Conservation (phyloP, 2,888 invertebrate species). For the Neoascia interrupta region DNA sequence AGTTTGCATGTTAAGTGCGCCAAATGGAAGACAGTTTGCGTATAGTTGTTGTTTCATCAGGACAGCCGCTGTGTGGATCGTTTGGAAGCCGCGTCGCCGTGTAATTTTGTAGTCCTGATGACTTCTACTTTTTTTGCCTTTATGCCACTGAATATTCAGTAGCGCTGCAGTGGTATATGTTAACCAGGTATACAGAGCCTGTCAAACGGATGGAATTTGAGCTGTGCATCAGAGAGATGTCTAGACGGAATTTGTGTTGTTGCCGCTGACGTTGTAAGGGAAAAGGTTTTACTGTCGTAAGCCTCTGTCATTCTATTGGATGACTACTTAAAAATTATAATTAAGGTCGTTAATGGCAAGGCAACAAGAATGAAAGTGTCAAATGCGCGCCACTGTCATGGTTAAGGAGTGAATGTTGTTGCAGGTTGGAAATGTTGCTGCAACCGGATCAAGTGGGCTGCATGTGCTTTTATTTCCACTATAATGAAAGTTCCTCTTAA, state of each 20-base stretch:
- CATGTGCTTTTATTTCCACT: too few relatives aligned
- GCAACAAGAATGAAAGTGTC: too few relatives aligned
- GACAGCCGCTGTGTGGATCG: background rate
- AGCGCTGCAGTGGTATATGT: background rate
- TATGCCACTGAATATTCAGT: slow-evolving; percentile 18
- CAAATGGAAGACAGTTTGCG: slow-evolving; percentile 19
- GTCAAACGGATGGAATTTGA: slow-evolving; percentile 15
- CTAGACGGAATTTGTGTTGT: slow-evolving; percentile 38
- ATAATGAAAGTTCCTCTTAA: too few relatives aligned
- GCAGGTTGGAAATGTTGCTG: too few relatives aligned
- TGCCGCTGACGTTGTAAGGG: slow-evolving; percentile 2
- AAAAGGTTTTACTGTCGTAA: background rate
- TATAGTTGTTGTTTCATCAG: background rate
- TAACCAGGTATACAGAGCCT: background rate
- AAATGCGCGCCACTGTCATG: too few relatives aligned
- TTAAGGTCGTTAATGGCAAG: slow-evolving; percentile 18
- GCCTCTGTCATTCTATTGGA: slow-evolving; percentile 20
- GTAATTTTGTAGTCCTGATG: slow-evolving; percentile 7
- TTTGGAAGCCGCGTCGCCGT: background rate
- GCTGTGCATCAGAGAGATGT: slow-evolving; percentile 7
- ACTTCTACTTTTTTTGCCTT: background rate
- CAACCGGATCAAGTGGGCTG: too few relatives aligned
- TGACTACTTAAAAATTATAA: slow-evolving; percentile 44
- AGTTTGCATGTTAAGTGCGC: slow-evolving; percentile 34
- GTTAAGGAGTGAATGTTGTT: too few relatives aligned